Percentiles rank a stretch among this genome's conserved stretches.
Evolutionary conservation across 2,113 vertebrate genomes (phyloP).

Genomic region (Phocoena phocoena): DNA sequence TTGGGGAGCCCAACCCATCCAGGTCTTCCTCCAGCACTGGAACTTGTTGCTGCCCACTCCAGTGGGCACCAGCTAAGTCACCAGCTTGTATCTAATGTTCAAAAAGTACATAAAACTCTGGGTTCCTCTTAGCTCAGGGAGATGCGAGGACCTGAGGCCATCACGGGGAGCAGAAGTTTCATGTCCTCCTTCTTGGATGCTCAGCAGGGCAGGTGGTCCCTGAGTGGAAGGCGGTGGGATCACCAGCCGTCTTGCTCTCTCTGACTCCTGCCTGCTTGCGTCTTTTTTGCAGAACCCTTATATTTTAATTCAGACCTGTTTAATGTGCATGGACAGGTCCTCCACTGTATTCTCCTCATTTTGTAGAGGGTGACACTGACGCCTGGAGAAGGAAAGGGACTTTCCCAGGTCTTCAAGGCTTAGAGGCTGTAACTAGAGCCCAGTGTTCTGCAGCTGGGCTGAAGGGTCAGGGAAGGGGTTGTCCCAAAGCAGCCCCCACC

Average conservation of each 20-base stretch:
- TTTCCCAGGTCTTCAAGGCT: neutral
- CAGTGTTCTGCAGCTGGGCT: neutral
- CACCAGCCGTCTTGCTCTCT: neutral
- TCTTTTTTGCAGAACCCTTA: neutral
- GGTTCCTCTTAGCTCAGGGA: neutral
- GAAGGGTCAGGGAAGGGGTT: neutral
- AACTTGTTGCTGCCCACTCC: neutral
- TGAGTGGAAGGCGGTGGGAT: rapidly evolving
- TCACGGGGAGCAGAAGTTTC: neutral
- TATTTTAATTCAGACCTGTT: neutral
- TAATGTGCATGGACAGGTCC: neutral
- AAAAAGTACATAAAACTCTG: neutral
- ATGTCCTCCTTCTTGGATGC: neutral
- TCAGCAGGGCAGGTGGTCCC: neutral
- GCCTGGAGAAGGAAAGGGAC: neutral
- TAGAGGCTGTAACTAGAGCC: neutral
- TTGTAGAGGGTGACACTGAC: neutral
- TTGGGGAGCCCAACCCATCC: neutral
- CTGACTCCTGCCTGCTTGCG: rapidly evolving
- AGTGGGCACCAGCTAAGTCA: too few species aligned
- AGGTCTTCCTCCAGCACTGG: neutral
- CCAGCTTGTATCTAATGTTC: too few species aligned
- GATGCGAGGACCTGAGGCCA: neutral
- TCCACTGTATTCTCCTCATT: neutral
- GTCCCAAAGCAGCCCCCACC: neutral